phyloP scores from a whole-genome alignment of 2,113 vertebrate species.

The Microcebus lehilahytsara region DNA sequence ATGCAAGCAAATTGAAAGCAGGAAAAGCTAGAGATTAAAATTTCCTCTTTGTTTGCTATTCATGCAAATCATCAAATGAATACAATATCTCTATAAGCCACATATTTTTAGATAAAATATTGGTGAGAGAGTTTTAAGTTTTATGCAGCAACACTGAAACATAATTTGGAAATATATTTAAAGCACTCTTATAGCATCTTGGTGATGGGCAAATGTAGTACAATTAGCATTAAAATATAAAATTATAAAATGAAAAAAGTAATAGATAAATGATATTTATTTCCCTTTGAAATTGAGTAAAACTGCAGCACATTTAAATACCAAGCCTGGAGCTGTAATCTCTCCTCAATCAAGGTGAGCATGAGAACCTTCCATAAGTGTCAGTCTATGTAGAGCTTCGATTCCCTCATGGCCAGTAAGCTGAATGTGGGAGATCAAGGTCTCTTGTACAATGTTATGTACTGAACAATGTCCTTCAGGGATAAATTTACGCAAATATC shows the following conservation, averaged over 20 bases:
- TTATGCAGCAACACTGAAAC: not conserved
- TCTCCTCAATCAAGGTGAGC: not conserved
- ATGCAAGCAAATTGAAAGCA: not conserved
- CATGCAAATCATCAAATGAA: not conserved
- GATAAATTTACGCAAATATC: conserved; percentile 15
- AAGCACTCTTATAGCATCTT: not conserved
- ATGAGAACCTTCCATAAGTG: not conserved
- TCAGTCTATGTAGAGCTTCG: not conserved
- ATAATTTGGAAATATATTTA: not conserved
- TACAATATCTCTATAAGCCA: not conserved
- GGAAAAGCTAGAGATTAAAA: not conserved
- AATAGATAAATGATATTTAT: not conserved
- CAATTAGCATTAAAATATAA: not conserved
- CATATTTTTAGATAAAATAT: not conserved
- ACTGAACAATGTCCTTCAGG: not conserved
- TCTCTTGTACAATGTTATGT: not conserved
- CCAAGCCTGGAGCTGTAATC: not conserved
- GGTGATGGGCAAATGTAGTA: not conserved
- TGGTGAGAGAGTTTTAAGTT: not conserved
- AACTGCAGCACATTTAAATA: not conserved
- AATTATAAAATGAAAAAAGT: not conserved
- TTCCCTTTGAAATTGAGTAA: conserved; percentile 25
- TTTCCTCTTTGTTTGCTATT: not conserved
- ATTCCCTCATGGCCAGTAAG: not conserved
- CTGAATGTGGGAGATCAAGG: not conserved